phyloP scores from a whole-genome alignment of 2,888 invertebrate genomes.

The Phalera bucephala region DNA sequence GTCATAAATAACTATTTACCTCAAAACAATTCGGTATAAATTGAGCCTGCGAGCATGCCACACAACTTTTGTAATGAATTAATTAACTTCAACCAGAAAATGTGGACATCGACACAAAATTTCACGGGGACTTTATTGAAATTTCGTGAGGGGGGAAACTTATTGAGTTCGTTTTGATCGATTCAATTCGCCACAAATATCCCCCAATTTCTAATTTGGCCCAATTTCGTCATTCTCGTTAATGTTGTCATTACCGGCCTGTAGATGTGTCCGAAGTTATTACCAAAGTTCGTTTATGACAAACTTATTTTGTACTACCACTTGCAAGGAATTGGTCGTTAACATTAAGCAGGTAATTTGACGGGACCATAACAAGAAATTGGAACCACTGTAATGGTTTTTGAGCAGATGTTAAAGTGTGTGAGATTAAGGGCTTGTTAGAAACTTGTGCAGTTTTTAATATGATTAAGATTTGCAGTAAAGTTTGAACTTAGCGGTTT shows the following conservation, averaged over 20 bases:
- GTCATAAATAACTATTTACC: conserved; percentile 56
- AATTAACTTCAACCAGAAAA: conserved; percentile 52
- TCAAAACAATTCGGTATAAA: conserved; percentile 48
- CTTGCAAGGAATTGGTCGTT: conserved; percentile 22
- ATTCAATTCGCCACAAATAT: conserved; percentile 50
- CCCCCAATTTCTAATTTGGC: conserved; percentile 52
- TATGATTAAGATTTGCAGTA: too few species aligned
- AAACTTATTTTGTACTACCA: conserved; percentile 25
- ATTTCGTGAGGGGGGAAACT: conserved; percentile 38
- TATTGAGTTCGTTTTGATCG: conserved; percentile 52
- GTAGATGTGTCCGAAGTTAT: conserved; percentile 28
- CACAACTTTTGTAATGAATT: conserved; percentile 63
- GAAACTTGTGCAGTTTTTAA: too few species aligned
- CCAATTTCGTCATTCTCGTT: conserved; percentile 58
- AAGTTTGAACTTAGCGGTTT: too few species aligned
- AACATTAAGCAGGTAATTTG: conserved; percentile 12
- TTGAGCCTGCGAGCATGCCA: conserved; percentile 47
- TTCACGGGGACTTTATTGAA: conserved; percentile 59
- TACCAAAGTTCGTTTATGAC: conserved; percentile 29
- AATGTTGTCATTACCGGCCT: conserved; percentile 54
- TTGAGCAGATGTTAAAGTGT: too few species aligned
- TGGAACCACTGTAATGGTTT: neutral
- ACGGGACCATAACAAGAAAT: neutral
- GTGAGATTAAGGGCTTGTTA: too few species aligned
- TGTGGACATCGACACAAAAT: conserved; percentile 51